phyloP scores from a whole-genome alignment of 2,888 invertebrate genomes.

The Pheosia gnoma region DNA sequence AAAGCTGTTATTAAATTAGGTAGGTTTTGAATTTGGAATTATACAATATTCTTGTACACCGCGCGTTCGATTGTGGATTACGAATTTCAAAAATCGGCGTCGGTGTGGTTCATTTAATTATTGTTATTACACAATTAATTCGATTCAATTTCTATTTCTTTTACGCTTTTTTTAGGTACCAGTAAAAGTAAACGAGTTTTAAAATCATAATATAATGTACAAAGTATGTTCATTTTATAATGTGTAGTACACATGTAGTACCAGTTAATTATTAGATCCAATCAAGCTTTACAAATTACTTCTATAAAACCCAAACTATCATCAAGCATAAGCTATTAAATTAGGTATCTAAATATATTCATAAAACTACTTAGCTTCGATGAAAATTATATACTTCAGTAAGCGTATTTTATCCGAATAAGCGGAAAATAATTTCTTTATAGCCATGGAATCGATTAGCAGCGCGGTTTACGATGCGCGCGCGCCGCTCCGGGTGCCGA shows the following conservation, averaged over 20 bases:
- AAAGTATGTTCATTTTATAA: no score
- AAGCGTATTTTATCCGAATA: constrained; percentile 45
- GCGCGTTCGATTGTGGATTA: no score
- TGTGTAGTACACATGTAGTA: constrained; percentile 14
- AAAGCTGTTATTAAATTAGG: no score
- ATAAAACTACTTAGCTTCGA: constrained; percentile 36
- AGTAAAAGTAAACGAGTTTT: no score
- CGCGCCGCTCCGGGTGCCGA: constrained; percentile 39
- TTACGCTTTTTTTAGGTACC: no score
- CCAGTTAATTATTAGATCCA: background rate
- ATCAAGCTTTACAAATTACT: constrained; percentile 8
- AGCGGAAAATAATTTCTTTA: constrained; percentile 61
- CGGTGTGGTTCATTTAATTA: no score
- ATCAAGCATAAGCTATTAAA: constrained; percentile 7
- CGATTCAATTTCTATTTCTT: no score
- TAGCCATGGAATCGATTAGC: constrained; percentile 62
- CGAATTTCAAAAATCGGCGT: no score
- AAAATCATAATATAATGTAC: no score
- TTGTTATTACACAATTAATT: constrained; percentile 20
- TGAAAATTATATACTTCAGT: constrained; percentile 43
- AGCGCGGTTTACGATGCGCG: constrained; percentile 53
- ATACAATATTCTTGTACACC: no score
- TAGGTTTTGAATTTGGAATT: no score
- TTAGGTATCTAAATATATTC: constrained; percentile 23
- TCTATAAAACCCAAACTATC: constrained; percentile 5